A percentile compares a stretch with the other conserved stretches of the same genome.
Evolutionary conservation across 2,888 invertebrate genomes (phyloP).

Genomic region (Saturnia japonica): DNA sequence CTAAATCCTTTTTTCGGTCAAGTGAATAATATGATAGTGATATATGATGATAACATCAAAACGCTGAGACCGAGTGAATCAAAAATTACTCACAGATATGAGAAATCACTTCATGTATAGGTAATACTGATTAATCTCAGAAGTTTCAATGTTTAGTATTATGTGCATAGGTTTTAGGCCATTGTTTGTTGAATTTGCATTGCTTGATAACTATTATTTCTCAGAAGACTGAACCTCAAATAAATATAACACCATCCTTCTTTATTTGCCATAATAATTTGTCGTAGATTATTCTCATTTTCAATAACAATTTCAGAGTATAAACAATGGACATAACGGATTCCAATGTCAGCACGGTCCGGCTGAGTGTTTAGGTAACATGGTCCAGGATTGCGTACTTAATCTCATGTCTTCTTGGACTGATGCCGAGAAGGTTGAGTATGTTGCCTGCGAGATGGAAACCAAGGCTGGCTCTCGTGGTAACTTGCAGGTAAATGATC

Average conservation of each 20-base stretch:
- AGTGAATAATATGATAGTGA: no score
- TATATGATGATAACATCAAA: no score
- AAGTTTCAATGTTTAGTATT: not conserved
- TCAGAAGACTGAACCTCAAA: not conserved
- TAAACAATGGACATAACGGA: constrained; percentile 61
- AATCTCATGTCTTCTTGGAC: constrained; percentile 48
- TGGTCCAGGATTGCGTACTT: constrained; percentile 83
- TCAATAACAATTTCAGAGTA: constrained; percentile 49
- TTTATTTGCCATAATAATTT: not conserved
- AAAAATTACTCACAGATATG: no score
- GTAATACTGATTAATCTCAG: no score
- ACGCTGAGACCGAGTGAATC: no score
- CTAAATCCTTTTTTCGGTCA: not conserved
- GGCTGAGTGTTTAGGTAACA: constrained; percentile 83
- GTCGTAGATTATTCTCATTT: not conserved
- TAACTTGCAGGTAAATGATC: constrained; percentile 42
- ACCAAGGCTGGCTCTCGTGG: constrained; percentile 58
- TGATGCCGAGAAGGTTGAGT: constrained; percentile 61
- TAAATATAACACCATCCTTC: not conserved
- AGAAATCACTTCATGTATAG: no score
- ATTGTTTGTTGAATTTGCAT: no score
- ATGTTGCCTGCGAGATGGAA: constrained; percentile 80
- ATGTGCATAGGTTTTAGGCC: not conserved
- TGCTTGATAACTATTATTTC: not conserved
- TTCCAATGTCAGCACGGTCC: constrained; percentile 85